Evolutionary conservation across 1,140 invertebrate species (phyloP), one percentile per base, ranked within the genome.

Genomic region (Drosophila kepulauana): DNA sequence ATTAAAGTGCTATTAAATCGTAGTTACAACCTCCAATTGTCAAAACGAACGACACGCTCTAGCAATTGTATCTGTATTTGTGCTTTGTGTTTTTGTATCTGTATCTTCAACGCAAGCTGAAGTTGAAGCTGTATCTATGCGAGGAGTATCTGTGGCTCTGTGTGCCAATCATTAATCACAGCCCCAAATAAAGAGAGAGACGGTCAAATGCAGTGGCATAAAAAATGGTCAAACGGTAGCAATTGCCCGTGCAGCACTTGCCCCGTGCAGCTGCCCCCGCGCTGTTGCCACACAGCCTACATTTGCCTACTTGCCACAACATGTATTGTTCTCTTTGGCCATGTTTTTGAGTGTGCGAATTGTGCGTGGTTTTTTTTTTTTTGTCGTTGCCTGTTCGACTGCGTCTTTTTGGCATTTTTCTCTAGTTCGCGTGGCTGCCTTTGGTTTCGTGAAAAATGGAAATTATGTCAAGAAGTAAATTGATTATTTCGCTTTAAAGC

Each of bases 381-480:
- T 4, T 25, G 20, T 25, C 20, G 20, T 3, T 65, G 28, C 41
- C 20, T 49, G 45, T n/a, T 28, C 43, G 38, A 49, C 30, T 46
- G 33, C 61, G 61, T 86, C 65, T 74, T 78, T 64, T 78, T 61
- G 59, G 62, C 79, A 77, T 74, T 87, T 20, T 77, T 77, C 48
- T 67, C 33, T 45, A 11, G 64, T 51, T 78, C 85, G 73, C 67
- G 71, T 87, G 79, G 76, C 73, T 87, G 84, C 82, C 62, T 68
- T 84, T 66, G 81, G 81, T 82, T 89, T 88, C 85, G 78, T 92
- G 91, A 92, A 92, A 92, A 92, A 92, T 92, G 84, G 91, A 92
- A 92, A 92, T 92, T 91, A 91, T 92, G 91, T 92, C 91, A 92
- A 86, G 81, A 91, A 91, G 90, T 91, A 92, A 92, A 92, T 92